Percentiles rank a stretch among this genome's conserved stretches.
These are phyloP conservation scores for Dione juno DNA, from an alignment of 2,888 invertebrate species.

Conservation along the genomic window DNA sequence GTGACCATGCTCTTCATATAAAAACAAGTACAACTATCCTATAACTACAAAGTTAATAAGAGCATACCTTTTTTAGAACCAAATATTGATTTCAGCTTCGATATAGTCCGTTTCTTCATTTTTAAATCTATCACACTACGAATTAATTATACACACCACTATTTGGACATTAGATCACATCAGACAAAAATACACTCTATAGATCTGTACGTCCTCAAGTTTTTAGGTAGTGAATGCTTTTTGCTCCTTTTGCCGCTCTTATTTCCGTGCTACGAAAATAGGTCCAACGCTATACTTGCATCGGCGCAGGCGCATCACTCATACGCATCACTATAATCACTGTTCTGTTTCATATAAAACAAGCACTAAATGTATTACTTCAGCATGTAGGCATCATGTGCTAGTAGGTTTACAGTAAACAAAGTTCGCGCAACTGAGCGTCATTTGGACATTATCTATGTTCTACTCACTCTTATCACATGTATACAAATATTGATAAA, in stretches of 20 bases:
- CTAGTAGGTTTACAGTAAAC: constrained; percentile 41
- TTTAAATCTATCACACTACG: constrained; percentile 49
- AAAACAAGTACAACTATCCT: neutral
- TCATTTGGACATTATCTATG: constrained; percentile 44
- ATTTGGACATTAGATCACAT: constrained; percentile 69
- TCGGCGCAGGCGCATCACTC: constrained; percentile 77
- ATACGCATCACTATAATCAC: constrained; percentile 58
- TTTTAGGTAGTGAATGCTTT: constrained; percentile 77
- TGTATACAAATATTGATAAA: constrained; percentile 33
- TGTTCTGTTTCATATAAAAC: constrained; percentile 49
- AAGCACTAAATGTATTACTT: constrained; percentile 45
- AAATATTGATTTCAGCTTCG: constrained; percentile 76
- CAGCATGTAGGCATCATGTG: constrained; percentile 41
- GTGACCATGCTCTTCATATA: neutral
- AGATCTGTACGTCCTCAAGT: constrained; percentile 71
- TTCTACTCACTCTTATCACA: constrained; percentile 43
- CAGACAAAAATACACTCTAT: constrained; percentile 78
- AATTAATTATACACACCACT: constrained; percentile 59
- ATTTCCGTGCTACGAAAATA: constrained; percentile 84
- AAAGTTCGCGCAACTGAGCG: constrained; percentile 44
- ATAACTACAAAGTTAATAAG: constrained; percentile 14
- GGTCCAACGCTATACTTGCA: constrained; percentile 79
- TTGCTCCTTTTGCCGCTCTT: constrained; percentile 83
- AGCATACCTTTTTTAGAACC: constrained; percentile 75
- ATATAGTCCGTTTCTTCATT: constrained; percentile 80